Base-by-base conservation (phyloP, 2,888 invertebrate genomes). In the Hofmannophila pseudospretella region DNA sequence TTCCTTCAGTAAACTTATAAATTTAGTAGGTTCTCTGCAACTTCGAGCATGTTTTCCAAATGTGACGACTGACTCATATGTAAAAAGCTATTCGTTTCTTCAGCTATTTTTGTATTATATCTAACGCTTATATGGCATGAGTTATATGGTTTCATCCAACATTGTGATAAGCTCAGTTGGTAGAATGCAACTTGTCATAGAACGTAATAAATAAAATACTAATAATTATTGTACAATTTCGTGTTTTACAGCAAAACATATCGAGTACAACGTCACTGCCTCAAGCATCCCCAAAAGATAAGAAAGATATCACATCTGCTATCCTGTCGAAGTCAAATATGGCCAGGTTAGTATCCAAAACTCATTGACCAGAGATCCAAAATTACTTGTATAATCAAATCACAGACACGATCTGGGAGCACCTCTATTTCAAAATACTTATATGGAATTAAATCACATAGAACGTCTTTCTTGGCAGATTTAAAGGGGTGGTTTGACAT, bases 301-400 rank as follows among this genome's bases (percentile, higher is more conserved):
- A 85, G 88, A 92, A 86, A 81, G 92, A 88, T 67, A 74, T 88
- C 16, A 88, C 91, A 11, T 89, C 92, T 34, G 84, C 89, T 20
- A 89, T 89, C 42, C 75, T 90, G 39, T 89, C 90, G 2, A 94
- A 93, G 78, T 93, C 94, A 32, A 94, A 94, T 69, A 92, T 95
- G 89, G 93, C 94, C 50, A 93, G 94, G 95, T 95, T 77, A 88
- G 89, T 88, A 30, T 14, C 2, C 7, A 19, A 22, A 5, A 23
- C 3, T 16, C n/a, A n/a, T n/a, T n/a, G n/a, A n/a, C n/a, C n/a
- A n/a, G n/a, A n/a, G n/a, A n/a, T n/a, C n/a, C n/a, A n/a, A n/a
- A n/a, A n/a, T n/a, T n/a, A n/a, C n/a, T n/a, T n/a, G n/a, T n/a
- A n/a, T n/a, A n/a, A n/a, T n/a, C n/a, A n/a, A n/a, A n/a, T n/a